A percentile compares a stretch with the other conserved stretches of the same genome.
These are phyloP conservation scores for Megatriorchis doriae DNA, from an alignment of 2,113 vertebrate genomes.

Conservation along the genomic window DNA sequence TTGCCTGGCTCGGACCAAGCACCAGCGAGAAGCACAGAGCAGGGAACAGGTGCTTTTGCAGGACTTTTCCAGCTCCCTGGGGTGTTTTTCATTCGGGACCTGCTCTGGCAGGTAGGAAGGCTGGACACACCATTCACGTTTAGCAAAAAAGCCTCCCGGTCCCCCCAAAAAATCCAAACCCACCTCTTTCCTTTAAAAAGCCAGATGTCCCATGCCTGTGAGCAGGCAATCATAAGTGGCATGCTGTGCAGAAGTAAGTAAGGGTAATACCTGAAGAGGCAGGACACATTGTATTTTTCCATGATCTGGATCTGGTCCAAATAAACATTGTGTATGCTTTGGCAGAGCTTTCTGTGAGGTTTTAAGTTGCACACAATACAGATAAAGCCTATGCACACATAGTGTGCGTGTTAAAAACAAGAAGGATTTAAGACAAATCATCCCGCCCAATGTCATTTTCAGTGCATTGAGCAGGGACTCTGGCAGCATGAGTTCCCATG, in stretches of 20 bases:
- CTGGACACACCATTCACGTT: neutral
- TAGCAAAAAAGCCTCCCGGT: fast-evolving
- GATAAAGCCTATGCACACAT: neutral
- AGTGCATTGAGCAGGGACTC: neutral
- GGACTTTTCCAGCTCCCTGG: neutral
- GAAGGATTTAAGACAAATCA: neutral
- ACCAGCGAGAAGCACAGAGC: too few relatives aligned
- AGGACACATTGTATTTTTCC: neutral
- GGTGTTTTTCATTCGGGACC: neutral
- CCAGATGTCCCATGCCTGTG: neutral
- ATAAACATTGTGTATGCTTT: neutral
- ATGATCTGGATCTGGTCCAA: neutral
- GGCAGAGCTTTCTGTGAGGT: neutral
- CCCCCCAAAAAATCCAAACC: neutral
- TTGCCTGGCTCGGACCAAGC: neutral
- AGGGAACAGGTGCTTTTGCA: neutral
- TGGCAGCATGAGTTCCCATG: neutral
- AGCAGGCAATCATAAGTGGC: fast-evolving
- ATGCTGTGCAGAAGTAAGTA: neutral
- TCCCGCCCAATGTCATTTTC: neutral
- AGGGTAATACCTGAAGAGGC: neutral
- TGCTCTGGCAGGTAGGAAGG: neutral
- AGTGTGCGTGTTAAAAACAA: neutral
- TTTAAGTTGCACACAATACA: neutral
- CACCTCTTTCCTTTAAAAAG: neutral